phyloP scores from a whole-genome alignment of 2,113 vertebrate genomes.

The Elephantulus edwardii region DNA sequence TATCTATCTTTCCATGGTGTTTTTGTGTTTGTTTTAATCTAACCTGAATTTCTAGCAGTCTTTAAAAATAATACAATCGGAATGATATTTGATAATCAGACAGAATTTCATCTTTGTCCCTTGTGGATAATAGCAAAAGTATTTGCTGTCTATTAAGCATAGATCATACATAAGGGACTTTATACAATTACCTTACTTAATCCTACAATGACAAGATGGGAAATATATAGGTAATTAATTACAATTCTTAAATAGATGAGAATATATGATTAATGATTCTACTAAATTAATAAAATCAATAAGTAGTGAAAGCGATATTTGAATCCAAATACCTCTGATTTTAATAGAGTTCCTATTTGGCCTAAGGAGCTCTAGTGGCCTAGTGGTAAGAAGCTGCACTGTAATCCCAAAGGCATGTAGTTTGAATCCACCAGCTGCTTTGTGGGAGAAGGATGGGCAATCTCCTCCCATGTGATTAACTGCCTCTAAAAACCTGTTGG shows the following conservation, averaged over 20 bases:
- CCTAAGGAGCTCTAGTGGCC: too few species aligned
- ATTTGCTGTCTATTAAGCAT: background rate
- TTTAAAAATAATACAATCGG: too few species aligned
- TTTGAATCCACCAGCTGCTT: too few species aligned
- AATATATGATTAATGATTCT: constrained; percentile 14
- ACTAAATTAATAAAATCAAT: background rate
- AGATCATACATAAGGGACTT: background rate
- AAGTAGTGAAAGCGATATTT: background rate
- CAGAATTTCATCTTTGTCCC: background rate
- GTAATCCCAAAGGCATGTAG: too few species aligned
- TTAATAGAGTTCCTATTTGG: background rate
- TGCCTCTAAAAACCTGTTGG: too few species aligned
- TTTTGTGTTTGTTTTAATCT: too few species aligned
- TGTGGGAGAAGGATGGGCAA: too few species aligned
- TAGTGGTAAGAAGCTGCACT: too few species aligned
- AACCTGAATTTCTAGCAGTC: too few species aligned
- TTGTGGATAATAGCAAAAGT: constrained; percentile 16
- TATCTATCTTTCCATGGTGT: too few species aligned
- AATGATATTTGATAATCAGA: background rate
- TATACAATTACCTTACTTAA: constrained; percentile 30
- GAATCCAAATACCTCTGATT: background rate
- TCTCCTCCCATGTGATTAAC: too few species aligned
- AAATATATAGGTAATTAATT: constrained; percentile 19
- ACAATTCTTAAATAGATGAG: constrained; percentile 2
- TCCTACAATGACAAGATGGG: background rate